Percentiles rank a stretch among this genome's conserved stretches.
Evolutionary conservation across 2,797 vertebrate species (phyloP).

Genomic region (Malurus splendens): DNA sequence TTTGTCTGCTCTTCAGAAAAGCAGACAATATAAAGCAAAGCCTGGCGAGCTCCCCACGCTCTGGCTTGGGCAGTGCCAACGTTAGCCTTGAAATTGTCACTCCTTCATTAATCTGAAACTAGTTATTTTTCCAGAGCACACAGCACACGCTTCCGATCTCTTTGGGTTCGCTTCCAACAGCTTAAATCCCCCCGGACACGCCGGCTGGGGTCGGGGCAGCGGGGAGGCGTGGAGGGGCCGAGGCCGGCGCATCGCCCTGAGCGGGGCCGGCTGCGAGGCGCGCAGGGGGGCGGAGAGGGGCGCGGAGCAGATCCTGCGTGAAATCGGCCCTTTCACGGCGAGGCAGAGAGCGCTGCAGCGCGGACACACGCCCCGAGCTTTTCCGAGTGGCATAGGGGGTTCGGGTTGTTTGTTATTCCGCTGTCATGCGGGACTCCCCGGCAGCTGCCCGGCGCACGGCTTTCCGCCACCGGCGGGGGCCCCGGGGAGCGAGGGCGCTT

Average conservation of each 20-base stretch:
- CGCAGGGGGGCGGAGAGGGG: not conserved
- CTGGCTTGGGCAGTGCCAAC: constrained; percentile 76
- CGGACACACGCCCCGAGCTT: not conserved
- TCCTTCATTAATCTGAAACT: constrained; percentile 77
- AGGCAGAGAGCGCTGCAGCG: not conserved
- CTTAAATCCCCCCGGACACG: constrained; percentile 7
- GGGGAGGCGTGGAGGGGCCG: not conserved
- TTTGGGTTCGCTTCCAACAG: constrained; percentile 37
- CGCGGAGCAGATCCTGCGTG: constrained; percentile 14
- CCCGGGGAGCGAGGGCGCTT: not conserved
- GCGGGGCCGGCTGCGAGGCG: not conserved
- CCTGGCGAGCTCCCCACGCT: constrained; percentile 76
- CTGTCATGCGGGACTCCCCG: not conserved
- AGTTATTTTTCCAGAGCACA: constrained; percentile 67
- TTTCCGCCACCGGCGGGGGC: not conserved
- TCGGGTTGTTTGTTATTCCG: not conserved
- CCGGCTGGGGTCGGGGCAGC: not conserved
- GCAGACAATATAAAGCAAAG: constrained; percentile 76
- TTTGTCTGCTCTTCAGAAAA: constrained; percentile 80
- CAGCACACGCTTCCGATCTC: constrained; percentile 70
- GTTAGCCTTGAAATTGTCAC: constrained; percentile 76
- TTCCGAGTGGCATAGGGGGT: not conserved
- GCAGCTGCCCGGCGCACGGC: not conserved
- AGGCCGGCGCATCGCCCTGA: not conserved
- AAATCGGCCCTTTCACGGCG: constrained; percentile 32